Evolutionary conservation across 2,797 vertebrate species (phyloP), one percentile per base, ranked within the genome.

Genomic region (Myotis vivesi): DNA sequence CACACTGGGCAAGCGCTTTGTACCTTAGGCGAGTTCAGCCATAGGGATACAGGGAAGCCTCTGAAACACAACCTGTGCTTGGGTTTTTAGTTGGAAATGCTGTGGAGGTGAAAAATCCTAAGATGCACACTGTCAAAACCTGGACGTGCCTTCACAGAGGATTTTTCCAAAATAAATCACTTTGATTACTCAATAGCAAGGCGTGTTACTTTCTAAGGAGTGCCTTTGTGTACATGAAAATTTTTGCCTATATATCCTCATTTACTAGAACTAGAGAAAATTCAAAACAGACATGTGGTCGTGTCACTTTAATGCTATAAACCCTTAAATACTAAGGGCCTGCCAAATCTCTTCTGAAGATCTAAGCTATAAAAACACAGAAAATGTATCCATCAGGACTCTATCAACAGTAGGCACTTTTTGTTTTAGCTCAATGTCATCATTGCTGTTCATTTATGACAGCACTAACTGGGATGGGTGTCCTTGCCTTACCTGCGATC

Each of bases 281-380:
- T 98, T 98, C 97, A 97, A 98, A 98, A 96, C 95, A 98, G 97
- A 97, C 98, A 98, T 97, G 97, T 97, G 97, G 96, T n/a, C 20
- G 19, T 93, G 97, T 97, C 97, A 97, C 97, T 97, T 97, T 97
- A 97, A 97, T 97, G 97, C 96, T 97, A 97, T 96, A 97, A 97
- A 97, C 97, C 96, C 97, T 98, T 98, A 96, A 97, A 97, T 97
- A 97, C 94, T 91, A 96, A 97, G 91, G 83, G 51, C 66, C 97
- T 97, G 97, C 97, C 98, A 98, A 96, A 96, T 96, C 75, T 97
- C 97, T 96, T 97, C 97, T 96, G 97, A 98, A 97, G 97, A 98
- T 95, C 96, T 97, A 95, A 96, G 97, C 97, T 95, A 94, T 93
- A 89, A 97, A 97, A 98, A 90, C 97, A 97, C 88, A 97, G 96